Evolutionary conservation across 2,888 invertebrate species (phyloP), one percentile per base, ranked within the genome.

Genomic region (Parnassius glacialis): DNA sequence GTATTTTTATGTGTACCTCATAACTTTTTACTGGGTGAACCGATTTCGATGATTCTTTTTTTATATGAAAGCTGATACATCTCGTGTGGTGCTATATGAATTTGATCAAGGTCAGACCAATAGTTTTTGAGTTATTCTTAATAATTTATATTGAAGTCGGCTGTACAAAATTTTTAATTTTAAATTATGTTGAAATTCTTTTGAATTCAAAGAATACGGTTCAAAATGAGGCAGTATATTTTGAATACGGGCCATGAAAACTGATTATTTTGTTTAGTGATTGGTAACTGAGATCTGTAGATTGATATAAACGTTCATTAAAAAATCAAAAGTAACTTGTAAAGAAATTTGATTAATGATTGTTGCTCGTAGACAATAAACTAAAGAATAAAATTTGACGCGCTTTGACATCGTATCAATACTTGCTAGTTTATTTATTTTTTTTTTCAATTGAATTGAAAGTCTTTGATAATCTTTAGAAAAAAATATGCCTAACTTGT

Each of bases 401-500:
- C 50, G 58, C 50, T 58, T 58, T 54, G 54, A 54, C 54, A 54
- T 57, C 16, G 11, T 62, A 58, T 50, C 57, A 57, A 57, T 61
- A 61, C 48, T 45, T 42, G n/a, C 41, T 51, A 12, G 45, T 45
- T 61, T 59, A 61, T 59, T 65, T 68, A 20, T 1, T 20, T 2
- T 20, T 20, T 59, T 64, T 65, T 62, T 64, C 66, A 64, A 68
- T 67, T 53, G 57, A 64, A 16, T 61, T 65, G n/a, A n/a, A n/a
- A n/a, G 69, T 68, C 65, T 65, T 64, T 57, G 34, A 34, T 34
- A 34, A 34, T 34, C 5, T 3, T 34, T 34, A 34, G 34, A 34
- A 34, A 34, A 34, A 34, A 34, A 20, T 16, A 16, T 20, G 20
- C 20, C 20, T 20, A 20, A 20, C 20, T 20, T 20, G 20, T 20